phyloP scores from a whole-genome alignment of 2,113 vertebrate genomes.

The Smithornis capensis region DNA sequence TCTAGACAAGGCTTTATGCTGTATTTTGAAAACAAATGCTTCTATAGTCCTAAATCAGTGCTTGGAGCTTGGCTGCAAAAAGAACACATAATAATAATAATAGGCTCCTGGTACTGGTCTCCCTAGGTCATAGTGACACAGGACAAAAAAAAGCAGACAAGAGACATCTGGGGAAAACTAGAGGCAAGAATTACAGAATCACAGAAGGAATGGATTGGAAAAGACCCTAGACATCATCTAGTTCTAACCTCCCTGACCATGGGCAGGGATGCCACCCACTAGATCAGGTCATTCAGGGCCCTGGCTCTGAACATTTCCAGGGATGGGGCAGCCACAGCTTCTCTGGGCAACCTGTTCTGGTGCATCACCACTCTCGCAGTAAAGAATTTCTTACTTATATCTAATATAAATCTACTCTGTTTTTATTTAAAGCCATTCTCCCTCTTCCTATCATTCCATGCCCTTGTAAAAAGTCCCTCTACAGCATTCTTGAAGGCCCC shows the following conservation, averaged over 20 bases:
- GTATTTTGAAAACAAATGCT: neutral
- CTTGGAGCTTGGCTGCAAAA: neutral
- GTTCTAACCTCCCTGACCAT: fast-evolving
- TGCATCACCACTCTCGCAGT: neutral
- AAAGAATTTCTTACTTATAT: neutral
- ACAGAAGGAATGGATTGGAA: neutral
- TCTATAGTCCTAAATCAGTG: neutral
- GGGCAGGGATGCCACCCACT: neutral
- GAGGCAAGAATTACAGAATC: neutral
- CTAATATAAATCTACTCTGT: neutral
- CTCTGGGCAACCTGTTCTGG: neutral
- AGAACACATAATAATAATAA: neutral
- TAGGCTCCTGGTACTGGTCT: neutral
- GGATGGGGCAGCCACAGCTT: neutral
- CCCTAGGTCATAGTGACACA: neutral
- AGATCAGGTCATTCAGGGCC: neutral
- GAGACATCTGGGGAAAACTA: neutral
- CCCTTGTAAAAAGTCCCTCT: neutral
- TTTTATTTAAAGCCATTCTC: neutral
- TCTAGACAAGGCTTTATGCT: constrained; percentile 16
- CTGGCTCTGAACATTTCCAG: neutral
- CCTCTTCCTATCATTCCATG: neutral
- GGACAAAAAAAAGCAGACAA: neutral
- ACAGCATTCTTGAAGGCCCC: neutral
- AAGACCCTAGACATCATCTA: neutral